Conservation (phyloP, 2,888 invertebrate species). For the Cheilosia scutellata region DNA sequence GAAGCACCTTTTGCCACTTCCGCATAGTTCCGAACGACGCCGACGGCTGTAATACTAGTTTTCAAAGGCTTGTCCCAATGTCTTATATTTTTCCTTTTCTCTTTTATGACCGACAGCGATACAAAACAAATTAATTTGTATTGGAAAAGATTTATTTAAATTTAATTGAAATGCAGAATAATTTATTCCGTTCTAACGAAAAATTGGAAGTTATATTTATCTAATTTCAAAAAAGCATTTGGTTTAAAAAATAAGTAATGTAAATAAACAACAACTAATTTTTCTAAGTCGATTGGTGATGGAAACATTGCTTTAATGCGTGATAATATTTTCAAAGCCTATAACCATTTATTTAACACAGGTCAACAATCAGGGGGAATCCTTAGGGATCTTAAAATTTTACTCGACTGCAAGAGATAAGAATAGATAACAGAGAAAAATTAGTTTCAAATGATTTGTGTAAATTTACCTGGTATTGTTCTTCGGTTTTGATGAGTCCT, state of each 20-base stretch:
- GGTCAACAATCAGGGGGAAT: conserved; percentile 90
- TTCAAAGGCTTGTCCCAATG: too few relatives aligned
- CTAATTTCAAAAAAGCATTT: conserved; percentile 47
- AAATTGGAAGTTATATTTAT: conserved; percentile 55
- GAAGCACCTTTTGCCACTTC: too few relatives aligned
- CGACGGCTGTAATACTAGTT: too few relatives aligned
- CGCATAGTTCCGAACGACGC: too few relatives aligned
- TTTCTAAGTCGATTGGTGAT: conserved; percentile 53
- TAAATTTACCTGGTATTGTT: conserved; percentile 88
- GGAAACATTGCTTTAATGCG: conserved; percentile 66
- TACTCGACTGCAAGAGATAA: conserved; percentile 88
- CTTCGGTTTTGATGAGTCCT: conserved; percentile 89
- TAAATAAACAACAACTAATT: conserved; percentile 49
- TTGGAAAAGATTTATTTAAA: conserved; percentile 62
- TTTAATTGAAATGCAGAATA: conserved; percentile 51
- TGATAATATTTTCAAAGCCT: conserved; percentile 50
- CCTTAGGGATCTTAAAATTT: conserved; percentile 89
- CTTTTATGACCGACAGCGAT: too few relatives aligned
- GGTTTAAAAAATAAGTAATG: conserved; percentile 35
- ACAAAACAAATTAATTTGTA: conserved; percentile 15
- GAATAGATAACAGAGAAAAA: too few relatives aligned
- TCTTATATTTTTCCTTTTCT: too few relatives aligned
- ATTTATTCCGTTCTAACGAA: conserved; percentile 44
- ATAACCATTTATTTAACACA: conserved; percentile 73
- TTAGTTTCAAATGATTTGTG: not conserved